Base-by-base conservation (phyloP, 2,888 invertebrate species). In the Stenchaetothrips biformis region DNA sequence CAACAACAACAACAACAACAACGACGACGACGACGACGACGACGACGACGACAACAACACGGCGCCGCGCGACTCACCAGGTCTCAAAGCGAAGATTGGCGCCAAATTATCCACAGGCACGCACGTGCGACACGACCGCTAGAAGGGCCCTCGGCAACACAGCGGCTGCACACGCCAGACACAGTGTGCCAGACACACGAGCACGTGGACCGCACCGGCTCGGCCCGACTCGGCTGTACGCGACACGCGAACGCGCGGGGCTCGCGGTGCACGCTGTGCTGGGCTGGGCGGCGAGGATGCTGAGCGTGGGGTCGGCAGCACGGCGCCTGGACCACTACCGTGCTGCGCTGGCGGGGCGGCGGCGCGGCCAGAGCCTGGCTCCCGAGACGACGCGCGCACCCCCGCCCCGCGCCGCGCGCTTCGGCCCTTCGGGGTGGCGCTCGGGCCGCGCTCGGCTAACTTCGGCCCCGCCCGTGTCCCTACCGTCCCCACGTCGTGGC, bases 281-380 rank as follows among this genome's bases (percentile, higher is more conserved):
- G 59, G 59, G 18, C 59, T 7, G 7, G 67, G 67, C 21, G 21
- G 21, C 21, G 67, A 37, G 37, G 67, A 21, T 21, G 25, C 21
- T 74, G 67, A 25, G 67, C 67, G 67, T 74, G 25, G 67, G 25
- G 67, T 37, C 37, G 37, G 37, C 37, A 37, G 37, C 1, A 74
- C 67, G 67, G 67, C 67, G 67, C 67, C 67, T 74, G 67, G 67
- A 74, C 67, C 67, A 74, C 67, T 37, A 37, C 37, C 37, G 37
- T 4, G 37, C 37, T 37, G 37, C 4, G 37, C 37, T 74, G 67
- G 25, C 67, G 67, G 21, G 21, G 67, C 67, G 67, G 67, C 67
- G 67, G n/a, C 3, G 67, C 53, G 13, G 67, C 67, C 67, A 18
- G 53, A 18, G 53, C 53, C 53, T 21, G 67, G 25, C 21, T 7